These are phyloP conservation scores for Danio kyathit DNA, from an alignment of 2,797 vertebrate genomes.

Conservation along the genomic window DNA sequence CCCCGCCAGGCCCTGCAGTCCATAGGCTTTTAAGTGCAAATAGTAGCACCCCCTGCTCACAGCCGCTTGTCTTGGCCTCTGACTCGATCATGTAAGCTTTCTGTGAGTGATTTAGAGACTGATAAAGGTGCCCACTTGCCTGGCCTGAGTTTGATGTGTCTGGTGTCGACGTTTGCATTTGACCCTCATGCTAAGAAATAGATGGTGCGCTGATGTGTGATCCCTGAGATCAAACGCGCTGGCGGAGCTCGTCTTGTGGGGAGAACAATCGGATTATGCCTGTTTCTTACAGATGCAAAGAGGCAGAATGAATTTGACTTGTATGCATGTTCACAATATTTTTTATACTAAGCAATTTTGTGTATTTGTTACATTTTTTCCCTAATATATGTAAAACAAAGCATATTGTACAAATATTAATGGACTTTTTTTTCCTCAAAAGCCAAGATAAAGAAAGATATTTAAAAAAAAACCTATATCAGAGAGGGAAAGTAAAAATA, in stretches of 20 bases:
- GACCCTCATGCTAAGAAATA: neutral
- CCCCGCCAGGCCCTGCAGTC: constrained; percentile 27
- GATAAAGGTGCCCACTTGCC: constrained; percentile 4
- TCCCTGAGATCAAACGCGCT: neutral
- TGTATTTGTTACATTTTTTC: too few species aligned
- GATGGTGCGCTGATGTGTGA: constrained; percentile 1
- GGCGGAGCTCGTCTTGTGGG: neutral
- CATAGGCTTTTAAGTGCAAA: constrained; percentile 46
- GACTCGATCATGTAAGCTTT: constrained; percentile 17
- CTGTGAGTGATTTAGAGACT: neutral
- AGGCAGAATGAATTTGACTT: neutral
- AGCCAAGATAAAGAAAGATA: too few species aligned
- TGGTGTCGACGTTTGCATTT: neutral
- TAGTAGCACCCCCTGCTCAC: constrained; percentile 7
- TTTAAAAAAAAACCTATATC: too few species aligned
- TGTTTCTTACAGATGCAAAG: neutral
- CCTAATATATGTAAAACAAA: too few species aligned
- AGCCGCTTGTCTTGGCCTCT: constrained; percentile 29
- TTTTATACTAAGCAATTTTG: too few species aligned
- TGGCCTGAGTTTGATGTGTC: neutral
- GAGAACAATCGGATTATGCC: neutral
- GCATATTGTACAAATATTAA: too few species aligned
- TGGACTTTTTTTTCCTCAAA: too few species aligned
- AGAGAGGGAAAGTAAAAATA: too few species aligned
- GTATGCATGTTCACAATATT: too few species aligned